A percentile compares a stretch with the other conserved stretches of the same genome.
Conservation (phyloP, 2,888 invertebrate species). For the Dexiosoma caninum region DNA sequence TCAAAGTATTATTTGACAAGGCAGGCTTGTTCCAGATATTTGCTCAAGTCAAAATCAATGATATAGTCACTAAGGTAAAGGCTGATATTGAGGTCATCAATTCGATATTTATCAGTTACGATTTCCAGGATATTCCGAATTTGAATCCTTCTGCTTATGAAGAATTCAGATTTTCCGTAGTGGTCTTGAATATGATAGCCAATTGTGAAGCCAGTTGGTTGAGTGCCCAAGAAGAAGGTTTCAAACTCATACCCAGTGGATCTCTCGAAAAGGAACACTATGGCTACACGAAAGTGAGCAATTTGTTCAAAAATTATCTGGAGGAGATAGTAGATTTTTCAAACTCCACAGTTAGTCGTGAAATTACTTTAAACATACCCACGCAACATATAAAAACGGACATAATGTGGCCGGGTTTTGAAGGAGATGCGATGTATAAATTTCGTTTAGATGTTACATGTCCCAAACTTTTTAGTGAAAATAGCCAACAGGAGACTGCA, state of each 20-base stretch:
- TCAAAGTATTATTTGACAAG: constrained; percentile 42
- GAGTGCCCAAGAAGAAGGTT: constrained; percentile 64
- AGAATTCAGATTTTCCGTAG: constrained; percentile 55
- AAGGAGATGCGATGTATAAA: constrained; percentile 63
- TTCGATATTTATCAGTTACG: constrained; percentile 59
- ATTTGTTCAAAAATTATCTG: constrained; percentile 58
- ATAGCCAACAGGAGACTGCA: not conserved
- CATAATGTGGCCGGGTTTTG: constrained; percentile 57
- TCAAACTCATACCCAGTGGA: constrained; percentile 57
- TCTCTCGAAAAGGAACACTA: constrained; percentile 57
- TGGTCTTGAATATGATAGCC: constrained; percentile 57
- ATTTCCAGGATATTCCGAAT: constrained; percentile 56
- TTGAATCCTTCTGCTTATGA: constrained; percentile 56
- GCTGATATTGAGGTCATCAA: constrained; percentile 60
- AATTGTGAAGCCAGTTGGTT: constrained; percentile 63
- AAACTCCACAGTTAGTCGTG: constrained; percentile 56
- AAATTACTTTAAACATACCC: constrained; percentile 60
- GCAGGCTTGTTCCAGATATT: constrained; percentile 49
- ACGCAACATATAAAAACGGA: constrained; percentile 27
- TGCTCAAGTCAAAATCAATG: constrained; percentile 60
- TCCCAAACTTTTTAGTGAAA: constrained; percentile 41
- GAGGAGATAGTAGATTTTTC: constrained; percentile 60
- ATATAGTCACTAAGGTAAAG: constrained; percentile 51
- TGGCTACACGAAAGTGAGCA: constrained; percentile 52
- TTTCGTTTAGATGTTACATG: constrained; percentile 64